Evolutionary conservation across 2,113 vertebrate species (phyloP).

Genomic region (Sphyrna mokarran): DNA sequence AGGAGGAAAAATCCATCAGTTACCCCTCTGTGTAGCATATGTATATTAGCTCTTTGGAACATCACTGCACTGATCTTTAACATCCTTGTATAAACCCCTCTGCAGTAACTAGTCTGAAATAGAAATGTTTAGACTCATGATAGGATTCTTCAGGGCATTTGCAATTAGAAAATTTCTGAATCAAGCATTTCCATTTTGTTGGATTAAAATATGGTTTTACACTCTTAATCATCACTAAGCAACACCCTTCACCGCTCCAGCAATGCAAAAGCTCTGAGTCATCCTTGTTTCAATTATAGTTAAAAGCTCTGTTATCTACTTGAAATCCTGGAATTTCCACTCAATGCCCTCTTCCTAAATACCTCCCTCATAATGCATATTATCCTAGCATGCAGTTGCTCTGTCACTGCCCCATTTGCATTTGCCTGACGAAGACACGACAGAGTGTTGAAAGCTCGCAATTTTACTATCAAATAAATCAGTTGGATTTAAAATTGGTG

Average conservation of each 20-base stretch:
- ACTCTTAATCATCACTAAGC: background rate
- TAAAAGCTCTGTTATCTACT: background rate
- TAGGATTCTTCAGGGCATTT: background rate
- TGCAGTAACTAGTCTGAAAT: background rate
- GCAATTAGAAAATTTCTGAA: background rate
- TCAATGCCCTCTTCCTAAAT: background rate
- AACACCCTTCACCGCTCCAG: background rate
- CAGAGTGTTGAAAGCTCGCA: too few relatives aligned
- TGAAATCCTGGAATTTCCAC: background rate
- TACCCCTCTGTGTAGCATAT: background rate
- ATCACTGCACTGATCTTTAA: background rate
- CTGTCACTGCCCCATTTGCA: background rate
- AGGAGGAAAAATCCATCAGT: background rate
- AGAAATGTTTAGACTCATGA: background rate
- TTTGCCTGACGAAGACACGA: too few relatives aligned
- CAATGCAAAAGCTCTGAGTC: background rate
- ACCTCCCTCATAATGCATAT: background rate
- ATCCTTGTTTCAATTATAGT: background rate
- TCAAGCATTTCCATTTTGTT: background rate
- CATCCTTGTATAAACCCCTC: background rate
- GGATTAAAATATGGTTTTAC: background rate
- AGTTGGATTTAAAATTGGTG: too few relatives aligned
- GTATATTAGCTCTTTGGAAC: background rate
- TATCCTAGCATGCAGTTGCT: too few relatives aligned
- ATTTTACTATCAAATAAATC: too few relatives aligned